Percentiles rank a stretch among this genome's conserved stretches.
Evolutionary conservation across 2,888 invertebrate genomes (phyloP).

Genomic region (Allacma fusca): DNA sequence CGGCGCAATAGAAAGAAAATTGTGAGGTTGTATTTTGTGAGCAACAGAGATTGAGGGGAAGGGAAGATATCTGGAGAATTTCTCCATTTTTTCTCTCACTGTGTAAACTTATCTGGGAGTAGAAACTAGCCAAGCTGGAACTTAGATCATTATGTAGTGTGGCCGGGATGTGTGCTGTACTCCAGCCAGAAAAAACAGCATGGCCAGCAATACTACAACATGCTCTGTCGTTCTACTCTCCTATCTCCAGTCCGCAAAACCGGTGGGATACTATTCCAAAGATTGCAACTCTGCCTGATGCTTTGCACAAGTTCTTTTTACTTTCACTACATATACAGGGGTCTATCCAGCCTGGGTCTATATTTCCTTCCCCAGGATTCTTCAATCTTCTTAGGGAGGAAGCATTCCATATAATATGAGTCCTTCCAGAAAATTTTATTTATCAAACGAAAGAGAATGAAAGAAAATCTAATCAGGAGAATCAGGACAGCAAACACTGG

Average conservation of each 20-base stretch:
- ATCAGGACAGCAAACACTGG: conserved; percentile 16
- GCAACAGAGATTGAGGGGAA: not conserved
- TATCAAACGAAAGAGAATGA: conserved; percentile 7
- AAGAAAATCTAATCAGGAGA: conserved; percentile 7
- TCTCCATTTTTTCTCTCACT: not conserved
- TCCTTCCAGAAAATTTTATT: not conserved
- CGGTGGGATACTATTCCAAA: too few species aligned
- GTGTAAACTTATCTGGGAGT: not conserved
- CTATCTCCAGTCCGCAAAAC: too few species aligned
- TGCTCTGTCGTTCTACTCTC: too few species aligned
- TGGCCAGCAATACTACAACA: not conserved
- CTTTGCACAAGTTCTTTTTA: too few species aligned
- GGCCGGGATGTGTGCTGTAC: not conserved
- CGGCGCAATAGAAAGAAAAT: too few species aligned
- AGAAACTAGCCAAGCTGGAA: conserved; percentile 13
- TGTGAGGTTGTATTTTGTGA: too few species aligned
- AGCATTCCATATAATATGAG: not conserved
- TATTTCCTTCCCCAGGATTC: too few species aligned
- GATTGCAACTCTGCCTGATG: too few species aligned
- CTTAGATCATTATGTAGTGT: not conserved
- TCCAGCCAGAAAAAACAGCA: conserved; percentile 2
- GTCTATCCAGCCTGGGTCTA: too few species aligned
- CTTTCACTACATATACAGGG: too few species aligned
- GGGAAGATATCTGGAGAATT: not conserved
- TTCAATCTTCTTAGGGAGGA: not conserved